Percentiles rank a stretch among this genome's conserved stretches.
These are phyloP conservation scores for Ciona savignyi DNA, from an alignment of 23 tunicate genomes.

Conservation along the genomic window DNA sequence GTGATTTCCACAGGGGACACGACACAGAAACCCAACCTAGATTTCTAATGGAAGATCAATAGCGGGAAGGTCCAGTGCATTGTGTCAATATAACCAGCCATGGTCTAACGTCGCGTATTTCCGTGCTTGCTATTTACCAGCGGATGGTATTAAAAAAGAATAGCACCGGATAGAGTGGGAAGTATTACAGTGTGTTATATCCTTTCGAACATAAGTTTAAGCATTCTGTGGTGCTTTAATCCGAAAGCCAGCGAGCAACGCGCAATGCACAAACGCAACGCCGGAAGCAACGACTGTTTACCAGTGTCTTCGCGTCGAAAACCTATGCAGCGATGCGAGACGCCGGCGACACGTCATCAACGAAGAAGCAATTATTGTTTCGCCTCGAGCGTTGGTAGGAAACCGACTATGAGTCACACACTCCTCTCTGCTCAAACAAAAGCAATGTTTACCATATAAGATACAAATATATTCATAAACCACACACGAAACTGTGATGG, in stretches of 20 bases:
- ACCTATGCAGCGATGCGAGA: neutral
- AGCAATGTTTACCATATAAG: neutral
- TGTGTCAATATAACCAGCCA: no score
- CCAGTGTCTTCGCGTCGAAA: neutral
- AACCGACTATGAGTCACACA: neutral
- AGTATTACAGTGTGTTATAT: no score
- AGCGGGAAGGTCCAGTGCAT: no score
- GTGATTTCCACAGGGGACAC: neutral
- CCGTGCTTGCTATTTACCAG: no score
- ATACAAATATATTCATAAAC: no score
- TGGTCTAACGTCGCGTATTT: no score
- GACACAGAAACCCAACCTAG: neutral
- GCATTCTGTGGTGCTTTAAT: no score
- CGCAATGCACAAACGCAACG: neutral
- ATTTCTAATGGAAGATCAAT: neutral
- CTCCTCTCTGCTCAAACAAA: neutral
- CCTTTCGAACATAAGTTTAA: no score
- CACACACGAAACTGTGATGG: no score
- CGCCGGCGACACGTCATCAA: conserved; percentile 1
- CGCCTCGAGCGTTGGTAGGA: neutral
- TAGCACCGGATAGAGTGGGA: no score
- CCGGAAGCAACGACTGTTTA: conserved; percentile 1
- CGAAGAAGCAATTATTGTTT: conserved; percentile 1
- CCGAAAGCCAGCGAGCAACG: no score
- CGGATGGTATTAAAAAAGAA: no score